These are phyloP conservation scores for Acanthurus tractus DNA, from an alignment of 2,797 vertebrate species.

Conservation along the genomic window DNA sequence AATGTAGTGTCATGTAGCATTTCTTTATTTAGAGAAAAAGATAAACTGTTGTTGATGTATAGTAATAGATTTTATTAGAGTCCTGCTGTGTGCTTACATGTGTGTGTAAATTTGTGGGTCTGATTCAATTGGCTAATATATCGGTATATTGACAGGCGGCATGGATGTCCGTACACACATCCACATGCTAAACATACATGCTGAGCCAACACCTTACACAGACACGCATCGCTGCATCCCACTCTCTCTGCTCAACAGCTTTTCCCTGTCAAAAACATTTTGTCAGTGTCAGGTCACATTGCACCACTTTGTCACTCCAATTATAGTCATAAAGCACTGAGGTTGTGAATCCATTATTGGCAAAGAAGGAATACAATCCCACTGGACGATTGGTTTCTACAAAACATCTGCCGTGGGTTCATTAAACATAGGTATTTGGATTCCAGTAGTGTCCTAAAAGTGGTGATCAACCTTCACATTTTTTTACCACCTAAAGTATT, in stretches of 20 bases:
- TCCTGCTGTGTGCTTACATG: neutral
- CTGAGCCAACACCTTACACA: conserved; percentile 28
- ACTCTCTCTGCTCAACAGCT: conserved; percentile 45
- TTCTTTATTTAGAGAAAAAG: neutral
- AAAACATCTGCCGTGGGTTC: conserved; percentile 16
- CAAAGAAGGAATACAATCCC: conserved; percentile 7
- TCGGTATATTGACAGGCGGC: too few relatives aligned
- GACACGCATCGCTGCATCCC: neutral
- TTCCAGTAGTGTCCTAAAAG: conserved; percentile 3
- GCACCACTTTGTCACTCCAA: conserved; percentile 61
- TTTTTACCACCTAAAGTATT: neutral
- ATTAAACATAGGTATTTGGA: conserved; percentile 3
- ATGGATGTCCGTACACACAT: neutral
- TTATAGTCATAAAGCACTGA: conserved; percentile 36
- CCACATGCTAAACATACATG: neutral
- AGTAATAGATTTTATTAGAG: too few relatives aligned
- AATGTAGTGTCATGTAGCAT: neutral
- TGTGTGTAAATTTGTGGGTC: neutral
- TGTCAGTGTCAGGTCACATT: conserved; percentile 60
- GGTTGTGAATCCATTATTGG: conserved; percentile 39
- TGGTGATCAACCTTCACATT: neutral
- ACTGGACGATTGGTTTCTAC: conserved; percentile 19
- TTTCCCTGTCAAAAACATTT: conserved; percentile 52
- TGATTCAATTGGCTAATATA: neutral
- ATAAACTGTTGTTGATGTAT: neutral